phyloP scores from a whole-genome alignment of 30 jellyfish, hydroid and myxozoan species.

The Nemopilema nomurai region DNA sequence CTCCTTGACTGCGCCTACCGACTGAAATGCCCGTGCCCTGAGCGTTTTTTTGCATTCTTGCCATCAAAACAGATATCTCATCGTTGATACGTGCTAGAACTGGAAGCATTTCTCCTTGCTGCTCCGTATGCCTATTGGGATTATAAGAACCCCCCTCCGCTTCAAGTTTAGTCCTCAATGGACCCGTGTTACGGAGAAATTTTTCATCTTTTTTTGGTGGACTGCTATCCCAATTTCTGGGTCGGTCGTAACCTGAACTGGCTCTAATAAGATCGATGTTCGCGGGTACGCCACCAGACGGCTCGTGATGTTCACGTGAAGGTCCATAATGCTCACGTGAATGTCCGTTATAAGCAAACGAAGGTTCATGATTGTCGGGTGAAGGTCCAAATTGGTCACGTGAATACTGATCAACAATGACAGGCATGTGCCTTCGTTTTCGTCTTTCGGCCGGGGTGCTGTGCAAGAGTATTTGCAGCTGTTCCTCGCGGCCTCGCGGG shows the following conservation, averaged over 20 bases:
- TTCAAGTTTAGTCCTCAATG: not conserved
- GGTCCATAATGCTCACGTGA: not conserved
- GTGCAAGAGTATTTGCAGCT: not conserved
- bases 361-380: not conserved
- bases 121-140: not conserved
- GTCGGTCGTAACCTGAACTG: constrained; percentile 18
- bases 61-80: constrained; percentile 38
- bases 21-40: not conserved
- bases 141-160: not conserved
- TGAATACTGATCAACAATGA: constrained; percentile 34
- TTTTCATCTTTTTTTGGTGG: not conserved
- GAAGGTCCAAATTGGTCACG: not conserved
- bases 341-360: not conserved
- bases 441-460: constrained; percentile 22
- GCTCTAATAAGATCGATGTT: not conserved
- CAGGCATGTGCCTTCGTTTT: constrained; percentile 24
- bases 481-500: not conserved
- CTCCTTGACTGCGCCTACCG: not conserved
- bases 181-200: not conserved
- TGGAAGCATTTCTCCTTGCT: constrained; percentile 34
- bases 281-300: not conserved
- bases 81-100: constrained; percentile 49
- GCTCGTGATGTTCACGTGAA: not conserved
- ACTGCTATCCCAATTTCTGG: constrained; percentile 30
- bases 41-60: not conserved